Evolutionary conservation across 2,888 invertebrate species (phyloP), one percentile per base, ranked within the genome.

Genomic region (Drosophila planitibia): DNA sequence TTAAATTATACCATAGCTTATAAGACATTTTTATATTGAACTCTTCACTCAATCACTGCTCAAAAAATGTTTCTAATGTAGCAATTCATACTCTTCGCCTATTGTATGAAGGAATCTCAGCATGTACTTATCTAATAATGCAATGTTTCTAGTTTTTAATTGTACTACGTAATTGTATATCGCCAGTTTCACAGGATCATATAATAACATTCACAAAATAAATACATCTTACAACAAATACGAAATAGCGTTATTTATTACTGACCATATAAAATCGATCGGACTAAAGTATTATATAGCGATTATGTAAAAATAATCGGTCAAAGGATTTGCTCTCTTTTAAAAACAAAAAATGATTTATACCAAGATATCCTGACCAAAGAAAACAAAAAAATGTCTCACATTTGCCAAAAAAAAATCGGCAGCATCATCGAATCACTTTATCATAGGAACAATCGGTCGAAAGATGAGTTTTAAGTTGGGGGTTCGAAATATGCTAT

Each of bases 101-200:
- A 62, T 22, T 60, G 82, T 81, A 79, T 81, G 74, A 76, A 81
- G 47, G 87, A 85, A 89, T 89, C 85, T 86, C 85, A 89, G 83
- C 78, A 87, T 89, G 85, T 86, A 86, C 85, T 86, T 86, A 86
- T 89, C 58, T 49, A 64, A 74, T 72, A 83, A 76, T 67, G 69
- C 61, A 79, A 76, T 71, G 52, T 66, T 71, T 76, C 77, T 79
- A 79, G 79, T 81, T 81, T 57, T 69, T 76, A 81, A 66, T 52
- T 70, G 33, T 76, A 70, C 55, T 49, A 53, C 37, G 32, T 53
- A 60, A 75, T 54, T 33, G 60, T 35, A 53, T 64, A 49, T 54
- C 44, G 61, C 79, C 68, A 74, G 70, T 70, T 75, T 70, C 70
- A 62, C 61, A 70, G 35, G 33, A 65, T 76, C 54, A 54, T 47